These are phyloP conservation scores for Mionectes macconnelli DNA, from an alignment of 2,113 vertebrate genomes.

Conservation along the genomic window DNA sequence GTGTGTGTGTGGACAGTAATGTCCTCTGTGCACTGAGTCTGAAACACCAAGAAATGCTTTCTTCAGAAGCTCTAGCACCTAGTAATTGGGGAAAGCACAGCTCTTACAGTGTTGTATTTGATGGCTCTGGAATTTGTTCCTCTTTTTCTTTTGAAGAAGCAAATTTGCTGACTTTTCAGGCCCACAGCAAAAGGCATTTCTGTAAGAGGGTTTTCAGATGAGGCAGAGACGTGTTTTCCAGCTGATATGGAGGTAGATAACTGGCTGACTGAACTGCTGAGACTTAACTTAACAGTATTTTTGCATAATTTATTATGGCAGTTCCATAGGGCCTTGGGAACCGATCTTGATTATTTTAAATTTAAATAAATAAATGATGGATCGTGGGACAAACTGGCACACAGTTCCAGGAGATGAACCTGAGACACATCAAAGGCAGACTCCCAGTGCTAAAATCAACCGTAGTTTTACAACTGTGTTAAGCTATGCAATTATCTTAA, in stretches of 20 bases:
- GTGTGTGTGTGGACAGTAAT: neutral
- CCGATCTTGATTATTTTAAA: neutral
- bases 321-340: neutral
- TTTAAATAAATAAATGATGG: slow-evolving; percentile 16
- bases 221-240: neutral
- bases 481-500: slow-evolving; percentile 8
- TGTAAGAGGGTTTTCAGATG: neutral
- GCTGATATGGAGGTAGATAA: neutral
- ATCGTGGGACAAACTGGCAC: neutral
- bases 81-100: neutral
- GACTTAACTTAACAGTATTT: neutral
- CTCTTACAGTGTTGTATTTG: neutral
- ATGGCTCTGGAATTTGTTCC: neutral
- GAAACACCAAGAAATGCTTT: neutral
- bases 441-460: slow-evolving; percentile 12
- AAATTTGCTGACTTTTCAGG: neutral
- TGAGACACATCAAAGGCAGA: neutral
- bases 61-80: neutral
- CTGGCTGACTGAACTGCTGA: neutral
- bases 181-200: neutral
- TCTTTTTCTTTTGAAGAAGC: neutral
- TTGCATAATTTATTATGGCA: slow-evolving; percentile 12
- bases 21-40: neutral
- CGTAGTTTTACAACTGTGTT: neutral
- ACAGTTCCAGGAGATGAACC: slow-evolving; percentile 24